These are phyloP conservation scores for Idris sp. DNA, from an alignment of 1,140 invertebrate species.

Conservation along the genomic window DNA sequence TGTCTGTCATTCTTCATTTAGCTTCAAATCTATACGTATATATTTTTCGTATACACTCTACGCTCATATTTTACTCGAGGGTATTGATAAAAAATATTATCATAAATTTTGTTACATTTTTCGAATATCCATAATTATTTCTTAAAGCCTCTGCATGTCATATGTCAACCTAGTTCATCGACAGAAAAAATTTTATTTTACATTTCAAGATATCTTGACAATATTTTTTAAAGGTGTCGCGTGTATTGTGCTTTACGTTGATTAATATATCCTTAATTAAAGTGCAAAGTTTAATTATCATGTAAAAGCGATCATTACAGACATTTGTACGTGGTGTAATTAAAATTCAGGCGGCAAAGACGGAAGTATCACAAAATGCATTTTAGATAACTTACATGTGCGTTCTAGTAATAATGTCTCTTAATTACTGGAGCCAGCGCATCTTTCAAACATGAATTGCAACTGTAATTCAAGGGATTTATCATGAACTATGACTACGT, in stretches of 20 bases:
- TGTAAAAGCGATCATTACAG: slow-evolving; percentile 1
- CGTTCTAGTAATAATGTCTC: slow-evolving; percentile 17
- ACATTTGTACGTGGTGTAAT: slow-evolving; percentile 8
- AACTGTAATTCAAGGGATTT: slow-evolving; percentile 23
- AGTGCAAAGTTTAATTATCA: slow-evolving; percentile 7
- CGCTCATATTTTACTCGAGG: slow-evolving; percentile 2
- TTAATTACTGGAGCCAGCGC: slow-evolving; percentile 27
- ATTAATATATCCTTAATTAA: slow-evolving; percentile 14
- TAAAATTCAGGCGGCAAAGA: slow-evolving; percentile 14
- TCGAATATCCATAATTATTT: too few relatives aligned
- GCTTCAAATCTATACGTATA: slow-evolving; percentile 1
- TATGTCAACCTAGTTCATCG: too few relatives aligned
- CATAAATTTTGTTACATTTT: too few relatives aligned
- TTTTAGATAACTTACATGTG: slow-evolving; percentile 32
- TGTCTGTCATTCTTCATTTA: slow-evolving; percentile 27
- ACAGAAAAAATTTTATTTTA: too few relatives aligned
- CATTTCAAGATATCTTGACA: too few relatives aligned
- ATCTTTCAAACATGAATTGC: slow-evolving; percentile 25
- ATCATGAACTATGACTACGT: slow-evolving; percentile 9
- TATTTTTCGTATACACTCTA: slow-evolving; percentile 1
- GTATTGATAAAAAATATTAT: slow-evolving; percentile 28
- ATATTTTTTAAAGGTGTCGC: too few relatives aligned
- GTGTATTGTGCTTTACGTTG: neutral
- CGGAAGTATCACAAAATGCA: slow-evolving; percentile 11
- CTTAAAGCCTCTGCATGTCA: too few relatives aligned